Percentiles rank a stretch among this genome's conserved stretches.
These are phyloP conservation scores for Aelia acuminata DNA, from an alignment of 2,888 invertebrate species.

Conservation along the genomic window DNA sequence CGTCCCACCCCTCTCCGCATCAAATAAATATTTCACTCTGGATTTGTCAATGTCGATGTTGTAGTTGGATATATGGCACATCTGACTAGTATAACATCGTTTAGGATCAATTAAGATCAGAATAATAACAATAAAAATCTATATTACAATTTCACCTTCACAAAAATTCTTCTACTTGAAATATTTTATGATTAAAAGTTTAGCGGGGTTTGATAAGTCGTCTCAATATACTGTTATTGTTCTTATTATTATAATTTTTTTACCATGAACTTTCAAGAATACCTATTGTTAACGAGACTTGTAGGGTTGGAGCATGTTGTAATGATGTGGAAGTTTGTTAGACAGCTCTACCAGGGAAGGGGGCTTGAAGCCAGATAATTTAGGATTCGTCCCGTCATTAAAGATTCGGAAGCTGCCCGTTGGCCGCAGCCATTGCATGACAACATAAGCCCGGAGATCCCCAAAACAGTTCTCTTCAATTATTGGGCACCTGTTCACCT, in stretches of 20 bases:
- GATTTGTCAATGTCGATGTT: not conserved
- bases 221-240: too few species aligned
- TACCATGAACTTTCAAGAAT: too few species aligned
- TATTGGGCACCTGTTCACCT: not conserved
- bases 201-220: too few species aligned
- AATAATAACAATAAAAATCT: too few species aligned
- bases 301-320: too few species aligned
- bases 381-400: not conserved
- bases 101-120: too few species aligned
- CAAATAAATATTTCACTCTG: not conserved
- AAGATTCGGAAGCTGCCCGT: not conserved
- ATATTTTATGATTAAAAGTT: too few species aligned
- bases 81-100: not conserved
- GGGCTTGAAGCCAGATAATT: not conserved
- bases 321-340: not conserved
- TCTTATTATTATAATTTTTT: too few species aligned
- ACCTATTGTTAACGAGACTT: too few species aligned
- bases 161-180: too few species aligned
- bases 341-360: not conserved
- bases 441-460: not conserved
- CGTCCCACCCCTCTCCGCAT: too few species aligned
- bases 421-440: not conserved
- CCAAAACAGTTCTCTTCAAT: not conserved
- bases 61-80: not conserved
- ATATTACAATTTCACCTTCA: too few species aligned